These are phyloP conservation scores for Premnoplex brunnescens DNA, from an alignment of 2,797 vertebrate species.

Conservation along the genomic window DNA sequence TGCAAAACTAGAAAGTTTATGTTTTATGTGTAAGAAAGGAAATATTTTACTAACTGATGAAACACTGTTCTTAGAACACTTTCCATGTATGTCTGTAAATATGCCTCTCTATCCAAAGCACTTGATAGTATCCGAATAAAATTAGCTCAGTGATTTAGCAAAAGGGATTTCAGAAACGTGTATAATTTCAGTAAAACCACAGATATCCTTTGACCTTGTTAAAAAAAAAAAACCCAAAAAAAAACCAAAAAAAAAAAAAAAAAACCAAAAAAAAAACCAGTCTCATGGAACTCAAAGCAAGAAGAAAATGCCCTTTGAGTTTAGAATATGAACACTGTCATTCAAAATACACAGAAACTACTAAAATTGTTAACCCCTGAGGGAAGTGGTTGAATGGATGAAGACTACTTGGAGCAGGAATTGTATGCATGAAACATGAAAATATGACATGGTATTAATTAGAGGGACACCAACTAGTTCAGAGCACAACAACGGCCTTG, in stretches of 20 bases:
- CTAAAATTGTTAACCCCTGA: slow-evolving; percentile 64
- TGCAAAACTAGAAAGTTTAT: background rate
- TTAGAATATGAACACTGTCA: background rate
- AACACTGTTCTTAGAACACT: background rate
- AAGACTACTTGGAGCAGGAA: slow-evolving; percentile 30
- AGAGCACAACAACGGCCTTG: slow-evolving; percentile 50
- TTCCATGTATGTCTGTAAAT: background rate
- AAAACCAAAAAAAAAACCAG: background rate
- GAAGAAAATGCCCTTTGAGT: slow-evolving; percentile 10
- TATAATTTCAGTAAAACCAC: background rate
- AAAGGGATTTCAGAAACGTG: background rate
- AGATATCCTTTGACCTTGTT: background rate
- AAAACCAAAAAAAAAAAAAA: background rate
- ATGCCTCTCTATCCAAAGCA: background rate
- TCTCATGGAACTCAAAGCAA: background rate
- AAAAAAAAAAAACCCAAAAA: background rate
- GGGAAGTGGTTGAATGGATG: slow-evolving; percentile 52
- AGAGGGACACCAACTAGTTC: slow-evolving; percentile 61
- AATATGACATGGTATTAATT: slow-evolving; percentile 73
- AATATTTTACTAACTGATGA: background rate
- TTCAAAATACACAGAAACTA: slow-evolving; percentile 46
- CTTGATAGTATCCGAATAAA: background rate
- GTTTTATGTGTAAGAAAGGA: background rate
- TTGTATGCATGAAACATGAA: slow-evolving; percentile 59
- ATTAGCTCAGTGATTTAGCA: background rate